Evolutionary conservation across 2,888 invertebrate genomes (phyloP), one percentile per base, ranked within the genome.

Genomic region (Drosophila pullipes): DNA sequence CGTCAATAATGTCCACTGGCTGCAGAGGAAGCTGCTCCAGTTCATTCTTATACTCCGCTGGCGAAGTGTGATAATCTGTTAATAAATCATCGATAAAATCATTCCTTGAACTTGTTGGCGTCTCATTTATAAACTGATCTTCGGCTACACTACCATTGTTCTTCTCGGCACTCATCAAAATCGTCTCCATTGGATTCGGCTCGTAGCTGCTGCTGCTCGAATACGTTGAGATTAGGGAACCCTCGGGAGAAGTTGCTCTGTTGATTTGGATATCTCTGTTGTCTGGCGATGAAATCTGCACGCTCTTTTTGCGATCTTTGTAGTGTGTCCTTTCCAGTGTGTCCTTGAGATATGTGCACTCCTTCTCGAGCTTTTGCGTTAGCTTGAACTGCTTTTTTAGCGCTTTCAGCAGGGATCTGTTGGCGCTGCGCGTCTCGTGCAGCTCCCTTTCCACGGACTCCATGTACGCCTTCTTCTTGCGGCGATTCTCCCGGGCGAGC

Each of bases 401-500:
- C 0, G 94, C 92, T 63, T 93, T 93, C 1, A 92, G 89, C n/a
- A 95, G 90, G 13, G 93, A 93, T 66, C 93, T 93, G 81, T 95
- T 95, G 33, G 94, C 94, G 11, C 84, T 85, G 50, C 94, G 94
- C 37, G 94, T 92, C 16, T 92, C 87, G 1, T 92, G 81, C 0
- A 95, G 87, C 74, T 94, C 94, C 35, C 92, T 93, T 85, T 96
- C 95, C 22, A 96, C 92, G 22, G 93, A 94, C 68, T 95, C 94
- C 28, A 96, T 81, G 81, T 96, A 95, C 39, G 94, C 94, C 86
- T 96, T 96, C 83, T 96, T 96, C 53, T 94, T 94, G 3, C 94
- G 93, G 2, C 96, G 94, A 86, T 96, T 96, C 84, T 95, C 95
- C 4, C 96, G 93, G 2, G 96, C 96, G 92, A 95, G 94, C 39